Conservation (phyloP, 2,888 invertebrate species). For the Athalia circularis region DNA sequence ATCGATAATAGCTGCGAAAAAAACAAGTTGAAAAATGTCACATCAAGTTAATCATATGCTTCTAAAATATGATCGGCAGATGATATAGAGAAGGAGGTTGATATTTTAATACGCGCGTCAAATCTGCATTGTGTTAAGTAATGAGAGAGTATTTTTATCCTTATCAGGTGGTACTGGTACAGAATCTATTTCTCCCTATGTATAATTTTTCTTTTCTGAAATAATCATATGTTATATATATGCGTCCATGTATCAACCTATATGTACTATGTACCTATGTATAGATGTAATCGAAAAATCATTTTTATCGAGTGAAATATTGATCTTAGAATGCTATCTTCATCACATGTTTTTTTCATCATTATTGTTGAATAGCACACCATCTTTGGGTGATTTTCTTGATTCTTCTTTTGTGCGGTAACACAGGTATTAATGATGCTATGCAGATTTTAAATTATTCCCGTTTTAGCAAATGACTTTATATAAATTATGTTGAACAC, state of each 20-base stretch:
- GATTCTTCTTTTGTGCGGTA: not conserved
- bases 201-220: not conserved
- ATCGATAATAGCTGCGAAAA: not conserved
- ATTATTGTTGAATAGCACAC: not conserved
- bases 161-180: not conserved
- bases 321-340: not conserved
- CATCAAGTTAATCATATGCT: slow-evolving; percentile 27
- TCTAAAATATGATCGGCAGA: slow-evolving; percentile 29
- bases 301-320: not conserved
- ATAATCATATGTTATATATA: not conserved
- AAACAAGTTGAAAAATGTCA: slow-evolving; percentile 6
- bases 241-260: too few species aligned
- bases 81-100: slow-evolving; percentile 27
- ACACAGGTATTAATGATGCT: slow-evolving; percentile 1
- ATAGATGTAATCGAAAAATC: too few species aligned
- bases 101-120: slow-evolving; percentile 34
- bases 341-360: not conserved
- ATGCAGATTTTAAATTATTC: slow-evolving; percentile 32
- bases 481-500: slow-evolving; percentile 1
- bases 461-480: slow-evolving; percentile 29
- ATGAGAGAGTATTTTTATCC: slow-evolving; percentile 19
- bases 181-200: not conserved
- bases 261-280: too few species aligned
- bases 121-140: slow-evolving; percentile 37
- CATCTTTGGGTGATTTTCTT: not conserved